Base-by-base conservation (phyloP, 2,113 vertebrate genomes). In the Amazona guildingii region DNA sequence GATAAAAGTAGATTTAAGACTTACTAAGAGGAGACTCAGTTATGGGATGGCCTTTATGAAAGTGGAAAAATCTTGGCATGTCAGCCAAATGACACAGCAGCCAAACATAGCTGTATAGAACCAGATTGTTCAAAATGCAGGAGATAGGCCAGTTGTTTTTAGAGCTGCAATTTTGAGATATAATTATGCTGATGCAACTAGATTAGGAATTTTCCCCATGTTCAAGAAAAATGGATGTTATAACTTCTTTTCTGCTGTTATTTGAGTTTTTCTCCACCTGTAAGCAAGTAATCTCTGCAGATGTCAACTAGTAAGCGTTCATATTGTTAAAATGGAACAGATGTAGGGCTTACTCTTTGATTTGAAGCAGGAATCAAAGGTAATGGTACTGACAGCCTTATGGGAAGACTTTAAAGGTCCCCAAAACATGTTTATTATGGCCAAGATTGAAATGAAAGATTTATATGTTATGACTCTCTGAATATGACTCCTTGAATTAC, bases 1-100 rank as follows among this genome's bases (percentile, higher is more conserved):
- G 83, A 84, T 64, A 73, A 72, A 95, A 94, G 77, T 31, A 91
- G 66, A 86, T 91, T 84, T 79, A 91, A 79, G 70, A 68, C 31
- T 66, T 84, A 43, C 48, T 61, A 69, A 62, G 8, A 41, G 29
- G 69, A 84, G 52, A 44, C 24, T 82, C 52, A 48, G 4, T 54
- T 84, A 48, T 52, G 14, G 48, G 62, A 48, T 21, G 84, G 55
- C 31, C 33, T 82, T 61, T 84, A 52, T 16, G 52, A 61, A 92
- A 76, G 44, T 73, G 48, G 18, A 94, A 91, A 91, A 89, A 64
- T 62, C 24, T 87, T 67, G 52, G 28, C 24, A 37, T 57, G 66
- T 37, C 75, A 89, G 28, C 43, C 73, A 79, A 75, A 94, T 39
- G 52, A 61, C 33, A 51, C 1, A 72, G 69, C 33, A 89, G 52